Conservation (phyloP, 2,113 vertebrate species). For the Mesoclemmys tuberculata region DNA sequence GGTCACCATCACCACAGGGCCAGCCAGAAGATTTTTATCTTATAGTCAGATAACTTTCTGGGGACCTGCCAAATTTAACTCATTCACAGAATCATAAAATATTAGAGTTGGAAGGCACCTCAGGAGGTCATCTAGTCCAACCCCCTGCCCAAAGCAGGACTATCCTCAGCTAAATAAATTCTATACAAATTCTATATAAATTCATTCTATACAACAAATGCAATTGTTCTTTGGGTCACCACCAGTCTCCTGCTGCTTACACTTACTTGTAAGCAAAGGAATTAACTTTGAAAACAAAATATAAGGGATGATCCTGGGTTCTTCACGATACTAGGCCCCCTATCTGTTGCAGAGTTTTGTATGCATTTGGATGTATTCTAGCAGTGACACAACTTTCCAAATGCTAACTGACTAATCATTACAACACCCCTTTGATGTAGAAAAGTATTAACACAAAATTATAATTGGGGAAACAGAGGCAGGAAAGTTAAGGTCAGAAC, state of each 20-base stretch:
- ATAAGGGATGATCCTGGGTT: background rate
- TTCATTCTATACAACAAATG: background rate
- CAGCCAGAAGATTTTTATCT: background rate
- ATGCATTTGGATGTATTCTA: background rate
- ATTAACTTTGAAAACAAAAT: background rate
- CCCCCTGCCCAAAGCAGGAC: too few species aligned
- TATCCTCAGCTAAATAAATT: too few species aligned
- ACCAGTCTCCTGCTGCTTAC: too few species aligned
- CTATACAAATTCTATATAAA: too few species aligned
- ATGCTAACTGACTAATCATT: background rate
- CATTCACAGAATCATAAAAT: too few species aligned
- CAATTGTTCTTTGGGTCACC: background rate
- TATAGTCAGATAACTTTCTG: background rate
- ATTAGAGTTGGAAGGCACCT: too few species aligned
- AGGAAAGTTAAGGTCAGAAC: background rate
- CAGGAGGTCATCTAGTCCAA: too few species aligned
- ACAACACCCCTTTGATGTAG: background rate
- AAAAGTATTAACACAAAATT: background rate
- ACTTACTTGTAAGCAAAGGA: background rate
- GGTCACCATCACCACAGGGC: background rate
- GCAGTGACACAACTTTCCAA: background rate
- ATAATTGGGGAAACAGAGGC: background rate
- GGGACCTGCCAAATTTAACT: background rate
- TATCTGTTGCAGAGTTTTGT: background rate
- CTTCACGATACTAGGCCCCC: background rate